Evolutionary conservation across 2,888 invertebrate genomes (phyloP).

Genomic region (Tetrapedia diversipes): DNA sequence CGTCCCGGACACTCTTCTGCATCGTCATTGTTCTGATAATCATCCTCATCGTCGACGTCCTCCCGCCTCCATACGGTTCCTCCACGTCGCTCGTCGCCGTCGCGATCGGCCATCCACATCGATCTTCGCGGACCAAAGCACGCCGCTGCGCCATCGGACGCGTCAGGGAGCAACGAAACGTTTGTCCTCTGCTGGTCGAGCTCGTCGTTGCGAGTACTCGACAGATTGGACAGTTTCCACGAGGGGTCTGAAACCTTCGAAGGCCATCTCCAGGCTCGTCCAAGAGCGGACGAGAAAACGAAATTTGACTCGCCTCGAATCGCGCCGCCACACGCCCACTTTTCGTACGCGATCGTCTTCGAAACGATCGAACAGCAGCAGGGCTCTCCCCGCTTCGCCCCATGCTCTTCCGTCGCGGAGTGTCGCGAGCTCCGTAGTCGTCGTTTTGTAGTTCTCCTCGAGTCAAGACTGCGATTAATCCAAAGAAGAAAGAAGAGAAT

Average conservation of each 20-base stretch:
- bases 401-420: constrained; percentile 7
- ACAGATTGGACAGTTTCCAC: too few relatives aligned
- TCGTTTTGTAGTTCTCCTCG: constrained; percentile 37
- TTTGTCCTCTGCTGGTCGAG: background rate
- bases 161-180: constrained; percentile 1
- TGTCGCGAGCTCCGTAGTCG: constrained; percentile 6
- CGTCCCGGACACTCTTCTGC: constrained; percentile 40
- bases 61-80: constrained; percentile 18
- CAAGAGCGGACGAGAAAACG: background rate
- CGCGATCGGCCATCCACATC: constrained; percentile 3
- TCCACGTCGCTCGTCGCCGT: constrained; percentile 6
- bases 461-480: constrained; percentile 69
- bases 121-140: constrained; percentile 14
- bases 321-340: background rate
- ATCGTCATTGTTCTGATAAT: too few relatives aligned
- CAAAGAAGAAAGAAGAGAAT: constrained; percentile 66
- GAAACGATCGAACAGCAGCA: constrained; percentile 3
- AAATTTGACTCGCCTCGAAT: background rate
- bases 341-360: background rate
- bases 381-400: background rate
- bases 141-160: constrained; percentile 8
- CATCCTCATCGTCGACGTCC: constrained; percentile 20
- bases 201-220: background rate
- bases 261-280: background rate
- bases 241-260: too few relatives aligned